A percentile compares a stretch with the other conserved stretches of the same genome.
phyloP scores from a whole-genome alignment of 2,113 vertebrate species.

The Charina bottae region DNA sequence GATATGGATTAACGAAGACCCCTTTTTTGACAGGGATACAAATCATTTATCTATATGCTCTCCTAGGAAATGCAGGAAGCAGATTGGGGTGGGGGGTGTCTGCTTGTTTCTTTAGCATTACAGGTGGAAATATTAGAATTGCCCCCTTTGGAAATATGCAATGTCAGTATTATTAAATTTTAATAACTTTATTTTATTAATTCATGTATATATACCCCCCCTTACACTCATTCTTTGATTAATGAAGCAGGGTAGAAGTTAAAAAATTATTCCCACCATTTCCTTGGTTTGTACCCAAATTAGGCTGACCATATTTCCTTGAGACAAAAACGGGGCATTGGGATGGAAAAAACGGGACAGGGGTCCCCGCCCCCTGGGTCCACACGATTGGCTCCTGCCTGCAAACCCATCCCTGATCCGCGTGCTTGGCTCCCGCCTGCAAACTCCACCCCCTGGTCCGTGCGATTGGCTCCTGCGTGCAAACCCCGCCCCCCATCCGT shows the following conservation, averaged over 20 bases:
- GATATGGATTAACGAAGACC: background rate
- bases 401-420: too few species aligned
- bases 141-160: background rate
- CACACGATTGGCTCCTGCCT: too few species aligned
- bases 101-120: background rate
- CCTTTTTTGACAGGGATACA: background rate
- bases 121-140: background rate
- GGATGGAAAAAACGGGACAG: too few species aligned
- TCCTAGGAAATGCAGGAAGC: background rate
- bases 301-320: too few species aligned
- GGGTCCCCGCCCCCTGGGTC: too few species aligned
- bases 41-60: background rate
- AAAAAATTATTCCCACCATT: background rate
- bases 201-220: background rate
- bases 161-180: background rate
- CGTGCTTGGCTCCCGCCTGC: too few species aligned
- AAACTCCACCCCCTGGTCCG: too few species aligned
- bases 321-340: too few species aligned
- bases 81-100: background rate
- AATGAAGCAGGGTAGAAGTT: background rate
- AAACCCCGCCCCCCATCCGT: too few species aligned
- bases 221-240: background rate
- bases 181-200: background rate
- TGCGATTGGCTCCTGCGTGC: too few species aligned
- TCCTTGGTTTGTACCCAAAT: background rate